These are phyloP conservation scores for Lonchura striata DNA, from an alignment of 2,113 vertebrate genomes.

Conservation along the genomic window DNA sequence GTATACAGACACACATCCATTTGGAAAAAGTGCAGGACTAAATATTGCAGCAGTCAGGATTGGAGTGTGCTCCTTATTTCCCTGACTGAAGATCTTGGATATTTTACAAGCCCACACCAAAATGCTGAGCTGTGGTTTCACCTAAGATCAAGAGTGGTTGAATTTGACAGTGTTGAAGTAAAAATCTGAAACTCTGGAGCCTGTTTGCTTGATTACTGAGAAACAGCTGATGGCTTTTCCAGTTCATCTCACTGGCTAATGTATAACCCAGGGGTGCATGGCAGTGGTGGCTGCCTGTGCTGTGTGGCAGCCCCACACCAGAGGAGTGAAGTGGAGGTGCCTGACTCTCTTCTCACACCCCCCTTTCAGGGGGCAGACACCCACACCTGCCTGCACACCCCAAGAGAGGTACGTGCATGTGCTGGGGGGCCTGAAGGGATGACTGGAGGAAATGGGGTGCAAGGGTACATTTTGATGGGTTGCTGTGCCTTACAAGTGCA, in stretches of 20 bases:
- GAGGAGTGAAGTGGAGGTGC: neutral
- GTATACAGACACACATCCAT: neutral
- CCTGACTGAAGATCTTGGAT: neutral
- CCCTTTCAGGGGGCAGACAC: accelerated
- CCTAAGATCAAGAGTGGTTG: neutral
- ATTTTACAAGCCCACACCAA: neutral
- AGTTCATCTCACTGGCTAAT: neutral
- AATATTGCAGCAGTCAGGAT: neutral
- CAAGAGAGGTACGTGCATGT: accelerated
- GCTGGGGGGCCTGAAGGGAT: no score
- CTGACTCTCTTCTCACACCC: neutral
- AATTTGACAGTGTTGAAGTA: neutral
- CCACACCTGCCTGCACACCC: neutral
- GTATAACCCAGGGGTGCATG: accelerated
- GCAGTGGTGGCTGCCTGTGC: neutral
- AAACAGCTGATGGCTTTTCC: neutral
- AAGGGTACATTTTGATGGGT: neutral
- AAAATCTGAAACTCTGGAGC: neutral
- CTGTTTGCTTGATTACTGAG: neutral
- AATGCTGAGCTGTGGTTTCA: neutral
- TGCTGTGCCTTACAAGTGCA: neutral
- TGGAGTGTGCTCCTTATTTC: neutral
- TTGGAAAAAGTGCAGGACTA: neutral
- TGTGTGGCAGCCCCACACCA: accelerated
- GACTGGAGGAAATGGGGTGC: neutral